Evolutionary conservation across 2,888 invertebrate species (phyloP).

Genomic region (Nymphalis urticae): DNA sequence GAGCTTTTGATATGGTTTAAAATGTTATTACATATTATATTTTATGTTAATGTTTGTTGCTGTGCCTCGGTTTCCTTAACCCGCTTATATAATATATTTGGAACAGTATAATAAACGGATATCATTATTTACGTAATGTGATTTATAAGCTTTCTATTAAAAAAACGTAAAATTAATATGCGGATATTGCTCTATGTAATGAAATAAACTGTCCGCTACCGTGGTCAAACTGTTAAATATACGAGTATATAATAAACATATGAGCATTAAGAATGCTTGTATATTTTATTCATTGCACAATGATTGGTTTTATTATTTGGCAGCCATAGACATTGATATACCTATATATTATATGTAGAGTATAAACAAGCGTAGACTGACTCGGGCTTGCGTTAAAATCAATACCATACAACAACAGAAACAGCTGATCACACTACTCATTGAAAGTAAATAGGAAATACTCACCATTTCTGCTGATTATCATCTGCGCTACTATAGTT

Average conservation of each 20-base stretch:
- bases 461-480: constrained; percentile 73
- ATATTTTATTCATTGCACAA: too few species aligned
- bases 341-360: background rate
- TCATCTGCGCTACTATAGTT: constrained; percentile 73
- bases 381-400: constrained; percentile 58
- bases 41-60: too few species aligned
- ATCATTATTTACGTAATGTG: background rate
- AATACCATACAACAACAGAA: constrained; percentile 62
- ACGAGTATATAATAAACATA: background rate
- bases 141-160: background rate
- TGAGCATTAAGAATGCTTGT: too few species aligned
- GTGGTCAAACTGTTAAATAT: background rate
- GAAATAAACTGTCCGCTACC: background rate
- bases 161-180: background rate
- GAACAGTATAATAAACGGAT: constrained; percentile 3
- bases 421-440: constrained; percentile 53
- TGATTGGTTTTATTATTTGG: background rate
- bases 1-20: background rate
- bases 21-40: too few species aligned
- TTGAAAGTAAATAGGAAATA: constrained; percentile 43
- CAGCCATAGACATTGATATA: background rate
- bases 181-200: background rate
- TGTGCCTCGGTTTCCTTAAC: too few species aligned
- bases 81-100: background rate
- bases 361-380: constrained; percentile 47